A percentile compares a stretch with the other conserved stretches of the same genome.
Conservation (phyloP, 2,888 invertebrate species). For the Drosophila phalerata region DNA sequence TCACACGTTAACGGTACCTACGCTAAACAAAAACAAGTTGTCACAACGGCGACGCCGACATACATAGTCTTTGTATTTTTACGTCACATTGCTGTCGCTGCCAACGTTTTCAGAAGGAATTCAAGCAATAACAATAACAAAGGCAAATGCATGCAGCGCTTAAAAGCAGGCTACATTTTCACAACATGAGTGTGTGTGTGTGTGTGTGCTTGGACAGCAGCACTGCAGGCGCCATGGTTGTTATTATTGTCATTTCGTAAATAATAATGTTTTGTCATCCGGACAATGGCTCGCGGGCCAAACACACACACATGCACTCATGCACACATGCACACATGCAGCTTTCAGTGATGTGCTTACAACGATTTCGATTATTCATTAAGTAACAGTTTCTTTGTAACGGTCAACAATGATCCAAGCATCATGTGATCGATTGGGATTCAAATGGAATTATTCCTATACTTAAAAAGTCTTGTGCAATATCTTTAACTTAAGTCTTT, state of each 20-base stretch:
- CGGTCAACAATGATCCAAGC: not conserved
- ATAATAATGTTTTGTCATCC: constrained; percentile 56
- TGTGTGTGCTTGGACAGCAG: constrained; percentile 30
- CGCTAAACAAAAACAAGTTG: constrained; percentile 77
- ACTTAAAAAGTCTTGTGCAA: not conserved
- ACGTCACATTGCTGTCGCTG: constrained; percentile 32
- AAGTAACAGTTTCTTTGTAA: not conserved
- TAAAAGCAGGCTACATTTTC: constrained; percentile 59
- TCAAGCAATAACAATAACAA: constrained; percentile 51
- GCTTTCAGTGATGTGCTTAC: constrained; percentile 7
- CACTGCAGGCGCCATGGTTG: constrained; percentile 46
- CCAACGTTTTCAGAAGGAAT: constrained; percentile 32
- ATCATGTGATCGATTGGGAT: constrained; percentile 19
- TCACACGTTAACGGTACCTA: constrained; percentile 55
- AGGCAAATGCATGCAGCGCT: constrained; percentile 39
- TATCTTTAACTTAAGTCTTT: too few relatives aligned
- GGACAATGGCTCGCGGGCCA: constrained; percentile 44
- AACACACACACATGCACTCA: constrained; percentile 11
- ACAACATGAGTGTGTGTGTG: not conserved
- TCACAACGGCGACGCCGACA: constrained; percentile 37
- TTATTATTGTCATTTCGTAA: constrained; percentile 32
- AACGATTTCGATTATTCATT: constrained; percentile 7
- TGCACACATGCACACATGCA: not conserved
- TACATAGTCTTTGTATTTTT: constrained; percentile 22
- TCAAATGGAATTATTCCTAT: constrained; percentile 14